Percentiles rank a stretch among this genome's conserved stretches.
Evolutionary conservation across 2,113 vertebrate species (phyloP).

Genomic region (Cololabis saira): DNA sequence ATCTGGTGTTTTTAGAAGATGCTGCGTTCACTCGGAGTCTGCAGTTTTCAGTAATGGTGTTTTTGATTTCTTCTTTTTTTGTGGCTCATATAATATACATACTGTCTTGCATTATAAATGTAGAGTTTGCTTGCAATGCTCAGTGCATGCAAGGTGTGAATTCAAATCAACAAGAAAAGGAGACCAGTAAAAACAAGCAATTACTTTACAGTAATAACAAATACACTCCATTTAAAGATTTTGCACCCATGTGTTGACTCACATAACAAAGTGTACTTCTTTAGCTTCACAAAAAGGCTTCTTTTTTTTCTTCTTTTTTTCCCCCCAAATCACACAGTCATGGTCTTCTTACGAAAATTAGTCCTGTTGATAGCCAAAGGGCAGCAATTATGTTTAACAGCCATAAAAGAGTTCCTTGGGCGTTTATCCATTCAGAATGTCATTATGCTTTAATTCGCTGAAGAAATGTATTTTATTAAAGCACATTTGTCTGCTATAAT

Average conservation of each 20-base stretch:
- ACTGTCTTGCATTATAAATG: too few species aligned
- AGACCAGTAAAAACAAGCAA: slow-evolving; percentile 20
- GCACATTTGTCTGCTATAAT: slow-evolving; percentile 36
- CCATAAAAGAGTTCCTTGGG: slow-evolving; percentile 49
- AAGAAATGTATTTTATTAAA: slow-evolving; percentile 43
- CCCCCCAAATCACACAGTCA: slow-evolving; percentile 10
- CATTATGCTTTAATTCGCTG: slow-evolving; percentile 62
- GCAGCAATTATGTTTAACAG: slow-evolving; percentile 63
- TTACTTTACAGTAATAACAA: slow-evolving; percentile 29
- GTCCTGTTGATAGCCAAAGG: slow-evolving; percentile 56
- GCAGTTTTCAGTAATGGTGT: slow-evolving; percentile 3
- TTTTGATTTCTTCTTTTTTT: background rate
- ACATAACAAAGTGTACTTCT: slow-evolving; percentile 29
- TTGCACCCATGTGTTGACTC: slow-evolving; percentile 29
- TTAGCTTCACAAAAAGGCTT: slow-evolving; percentile 25
- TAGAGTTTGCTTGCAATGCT: background rate
- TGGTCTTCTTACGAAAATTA: slow-evolving; percentile 44
- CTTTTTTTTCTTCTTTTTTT: too few species aligned
- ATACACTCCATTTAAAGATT: slow-evolving; percentile 10
- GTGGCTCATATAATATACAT: background rate
- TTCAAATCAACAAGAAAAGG: slow-evolving; percentile 17
- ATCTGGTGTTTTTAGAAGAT: slow-evolving; percentile 13
- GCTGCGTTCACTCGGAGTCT: background rate
- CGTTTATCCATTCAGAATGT: slow-evolving; percentile 51
- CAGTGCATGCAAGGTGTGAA: slow-evolving; percentile 1